These are phyloP conservation scores for Malacoraja senta DNA, from an alignment of 2,797 vertebrate genomes.

Conservation along the genomic window DNA sequence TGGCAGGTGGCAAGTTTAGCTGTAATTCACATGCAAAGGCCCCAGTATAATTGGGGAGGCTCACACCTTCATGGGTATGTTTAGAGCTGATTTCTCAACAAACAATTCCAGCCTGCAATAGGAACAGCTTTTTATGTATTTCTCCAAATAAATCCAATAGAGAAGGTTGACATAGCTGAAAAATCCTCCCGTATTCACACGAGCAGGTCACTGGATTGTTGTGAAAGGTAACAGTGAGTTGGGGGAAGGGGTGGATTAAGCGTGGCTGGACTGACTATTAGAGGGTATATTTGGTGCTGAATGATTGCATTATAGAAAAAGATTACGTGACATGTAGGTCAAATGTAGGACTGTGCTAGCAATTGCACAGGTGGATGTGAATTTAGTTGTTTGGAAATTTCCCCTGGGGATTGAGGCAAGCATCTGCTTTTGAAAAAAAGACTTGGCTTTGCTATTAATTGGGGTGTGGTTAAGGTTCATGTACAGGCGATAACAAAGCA, in stretches of 20 bases:
- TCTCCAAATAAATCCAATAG: conserved; percentile 7
- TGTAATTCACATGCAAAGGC: not conserved
- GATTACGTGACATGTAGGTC: not conserved
- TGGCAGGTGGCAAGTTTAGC: not conserved
- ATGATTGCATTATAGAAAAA: not conserved
- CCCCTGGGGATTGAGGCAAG: not conserved
- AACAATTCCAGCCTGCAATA: not conserved
- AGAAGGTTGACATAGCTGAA: not conserved
- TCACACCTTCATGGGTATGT: no score
- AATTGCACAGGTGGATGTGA: not conserved
- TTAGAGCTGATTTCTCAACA: not conserved
- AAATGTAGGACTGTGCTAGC: not conserved
- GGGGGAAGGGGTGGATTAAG: not conserved
- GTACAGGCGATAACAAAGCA: not conserved
- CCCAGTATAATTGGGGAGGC: not conserved
- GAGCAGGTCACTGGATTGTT: not conserved
- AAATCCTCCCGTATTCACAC: not conserved
- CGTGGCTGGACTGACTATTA: not conserved
- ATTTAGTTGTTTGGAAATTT: not conserved
- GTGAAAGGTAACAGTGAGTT: not conserved
- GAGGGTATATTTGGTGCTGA: not conserved
- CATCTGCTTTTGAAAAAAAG: conserved; percentile 26
- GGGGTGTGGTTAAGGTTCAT: not conserved
- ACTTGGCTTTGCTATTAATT: conserved; percentile 27
- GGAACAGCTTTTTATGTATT: not conserved